Base-by-base conservation (phyloP, 2,888 invertebrate species). In the Silvanus unidentatus region DNA sequence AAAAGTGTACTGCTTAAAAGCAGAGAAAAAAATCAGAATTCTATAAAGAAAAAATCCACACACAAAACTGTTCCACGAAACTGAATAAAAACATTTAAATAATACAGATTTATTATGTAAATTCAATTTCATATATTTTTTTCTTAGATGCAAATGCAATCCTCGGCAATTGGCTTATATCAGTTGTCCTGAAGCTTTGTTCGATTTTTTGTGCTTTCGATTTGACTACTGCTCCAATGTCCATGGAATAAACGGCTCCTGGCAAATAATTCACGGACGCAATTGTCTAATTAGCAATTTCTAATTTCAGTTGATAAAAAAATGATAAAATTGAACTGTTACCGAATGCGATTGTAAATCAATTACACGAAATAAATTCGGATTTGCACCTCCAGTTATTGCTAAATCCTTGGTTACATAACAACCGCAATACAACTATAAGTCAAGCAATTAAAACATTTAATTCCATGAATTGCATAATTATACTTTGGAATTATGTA, bases 1-100 rank as follows among this genome's bases (percentile, higher is more conserved):
- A 75, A 71, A 72, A 75, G 76, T 78, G 78, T 75, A 72, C 78
- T 75, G 71, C 77, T 78, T 78, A 75, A 73, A 77, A 75, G 77
- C 76, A 75, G 70, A 37, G 4, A 37, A 37, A 16, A 62, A 75
- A n/a, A n/a, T n/a, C n/a, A n/a, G 73, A 75, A 75, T 74, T 71
- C 74, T 73, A 64, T 59, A 57, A 63, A 58, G 48, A 54, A 53
- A 57, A 62, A 59, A 60, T 52, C 45, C 57, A 54, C 51, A 52
- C 50, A 52, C 48, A 48, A 52, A 53, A 32, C n/a, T 32, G n/a
- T 32, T 32, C 22, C 8, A 22, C 22, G n/a, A 32, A 12, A 32
- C n/a, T n/a, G 15, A 42, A 40, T 40, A 42, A 42, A 42, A 42
- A 14, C 35, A 12, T 35, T 16, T 39, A 16, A 22, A 22, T 22